Evolutionary conservation across 2,797 vertebrate species (phyloP).

Genomic region (Loris lydekkerianus): DNA sequence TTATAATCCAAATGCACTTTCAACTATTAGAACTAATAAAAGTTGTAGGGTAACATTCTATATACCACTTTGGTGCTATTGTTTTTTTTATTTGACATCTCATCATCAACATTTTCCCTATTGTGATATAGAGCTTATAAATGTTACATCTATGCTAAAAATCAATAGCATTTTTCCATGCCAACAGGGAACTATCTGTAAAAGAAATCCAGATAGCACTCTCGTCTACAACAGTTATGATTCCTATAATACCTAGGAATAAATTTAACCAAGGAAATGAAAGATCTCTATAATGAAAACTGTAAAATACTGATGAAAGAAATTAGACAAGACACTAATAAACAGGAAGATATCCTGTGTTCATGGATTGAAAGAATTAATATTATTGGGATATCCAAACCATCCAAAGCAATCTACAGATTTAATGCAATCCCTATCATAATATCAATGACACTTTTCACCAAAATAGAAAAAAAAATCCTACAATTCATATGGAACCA

Average conservation of each 20-base stretch:
- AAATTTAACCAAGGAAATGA: neutral
- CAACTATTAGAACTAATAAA: neutral
- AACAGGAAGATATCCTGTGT: neutral
- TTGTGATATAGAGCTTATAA: neutral
- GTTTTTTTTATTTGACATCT: neutral
- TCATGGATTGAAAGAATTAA: neutral
- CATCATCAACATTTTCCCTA: neutral
- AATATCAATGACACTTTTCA: neutral
- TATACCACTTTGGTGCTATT: neutral
- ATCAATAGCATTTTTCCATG: neutral
- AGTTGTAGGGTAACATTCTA: neutral
- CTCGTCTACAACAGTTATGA: neutral
- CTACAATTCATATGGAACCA: neutral
- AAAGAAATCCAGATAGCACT: neutral
- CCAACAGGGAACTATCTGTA: neutral
- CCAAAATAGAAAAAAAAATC: neutral
- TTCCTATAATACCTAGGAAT: neutral
- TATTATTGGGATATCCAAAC: neutral
- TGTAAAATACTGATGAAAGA: neutral
- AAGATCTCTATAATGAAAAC: neutral
- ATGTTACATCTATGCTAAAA: neutral
- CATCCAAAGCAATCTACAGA: neutral
- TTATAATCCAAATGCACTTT: neutral
- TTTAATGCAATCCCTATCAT: neutral
- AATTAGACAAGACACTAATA: neutral